These are phyloP conservation scores for Arnoldichthys spilopterus DNA, from an alignment of 2,797 vertebrate genomes.

Conservation along the genomic window DNA sequence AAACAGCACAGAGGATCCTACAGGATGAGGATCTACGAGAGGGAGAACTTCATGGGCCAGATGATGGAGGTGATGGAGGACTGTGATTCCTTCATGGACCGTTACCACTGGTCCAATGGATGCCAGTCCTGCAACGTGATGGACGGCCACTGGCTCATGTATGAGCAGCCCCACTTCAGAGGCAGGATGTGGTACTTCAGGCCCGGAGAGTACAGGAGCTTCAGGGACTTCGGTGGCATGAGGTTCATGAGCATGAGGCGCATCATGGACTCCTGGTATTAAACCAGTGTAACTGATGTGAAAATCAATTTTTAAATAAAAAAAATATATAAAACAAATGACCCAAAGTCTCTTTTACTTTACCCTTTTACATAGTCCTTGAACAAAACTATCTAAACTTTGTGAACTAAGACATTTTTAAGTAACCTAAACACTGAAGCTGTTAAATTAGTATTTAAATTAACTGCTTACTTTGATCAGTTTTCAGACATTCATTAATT, in stretches of 20 bases:
- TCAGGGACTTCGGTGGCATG: constrained; percentile 60
- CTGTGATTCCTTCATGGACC: constrained; percentile 48
- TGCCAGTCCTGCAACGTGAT: constrained; percentile 57
- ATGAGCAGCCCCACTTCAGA: constrained; percentile 70
- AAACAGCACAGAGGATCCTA: constrained; percentile 66
- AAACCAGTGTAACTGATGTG: constrained; percentile 10
- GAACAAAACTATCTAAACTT: neutral
- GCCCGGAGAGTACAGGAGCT: constrained; percentile 75
- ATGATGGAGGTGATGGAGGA: constrained; percentile 61
- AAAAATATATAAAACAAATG: neutral
- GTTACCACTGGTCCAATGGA: constrained; percentile 43
- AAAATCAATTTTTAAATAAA: constrained; percentile 2
- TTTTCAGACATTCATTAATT: too few relatives aligned
- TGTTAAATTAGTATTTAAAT: too few relatives aligned
- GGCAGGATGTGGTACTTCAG: constrained; percentile 73
- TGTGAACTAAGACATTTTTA: neutral
- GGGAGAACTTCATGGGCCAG: constrained; percentile 67
- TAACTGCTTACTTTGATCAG: too few relatives aligned
- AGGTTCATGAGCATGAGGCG: constrained; percentile 71
- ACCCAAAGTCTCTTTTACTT: neutral
- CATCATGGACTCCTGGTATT: constrained; percentile 68
- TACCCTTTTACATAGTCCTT: neutral
- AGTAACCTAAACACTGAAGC: neutral
- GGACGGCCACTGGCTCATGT: constrained; percentile 78
- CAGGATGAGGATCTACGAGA: constrained; percentile 68